Conservation (phyloP, 1,140 invertebrate species). For the Drosophila melanica region DNA sequence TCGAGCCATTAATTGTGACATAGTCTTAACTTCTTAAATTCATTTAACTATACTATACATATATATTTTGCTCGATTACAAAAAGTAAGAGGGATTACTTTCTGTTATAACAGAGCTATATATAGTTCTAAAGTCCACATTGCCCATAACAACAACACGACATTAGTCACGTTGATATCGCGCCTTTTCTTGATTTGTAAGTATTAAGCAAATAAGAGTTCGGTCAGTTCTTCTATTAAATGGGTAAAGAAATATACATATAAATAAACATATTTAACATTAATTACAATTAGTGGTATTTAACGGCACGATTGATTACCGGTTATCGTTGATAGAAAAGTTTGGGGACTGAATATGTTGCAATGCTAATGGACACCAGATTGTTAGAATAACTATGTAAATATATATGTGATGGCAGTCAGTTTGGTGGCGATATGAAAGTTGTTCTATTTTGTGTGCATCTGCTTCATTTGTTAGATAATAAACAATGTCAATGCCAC, state of each 20-base stretch:
- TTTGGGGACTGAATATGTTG: conserved; percentile 2
- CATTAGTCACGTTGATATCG: conserved; percentile 16
- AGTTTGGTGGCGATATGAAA: conserved; percentile 11
- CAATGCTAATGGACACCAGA: conserved; percentile 3
- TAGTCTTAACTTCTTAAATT: too few relatives aligned
- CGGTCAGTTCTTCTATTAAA: background rate
- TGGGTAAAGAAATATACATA: background rate
- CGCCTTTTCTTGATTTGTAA: background rate
- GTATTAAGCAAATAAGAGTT: background rate
- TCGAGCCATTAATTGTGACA: too few relatives aligned
- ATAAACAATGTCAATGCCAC: conserved; percentile 48
- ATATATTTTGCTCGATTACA: too few relatives aligned
- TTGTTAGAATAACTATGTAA: background rate
- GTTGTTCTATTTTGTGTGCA: conserved; percentile 27
- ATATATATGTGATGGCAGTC: background rate
- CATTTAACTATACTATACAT: too few relatives aligned
- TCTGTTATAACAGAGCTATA: too few relatives aligned
- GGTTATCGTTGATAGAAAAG: conserved; percentile 10
- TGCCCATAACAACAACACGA: background rate
- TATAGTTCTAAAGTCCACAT: conserved; percentile 1
- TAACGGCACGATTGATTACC: background rate
- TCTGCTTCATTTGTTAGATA: conserved; percentile 38
- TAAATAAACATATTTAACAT: conserved; percentile 3
- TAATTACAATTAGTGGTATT: conserved; percentile 6
- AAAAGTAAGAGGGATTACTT: too few relatives aligned